Conservation (phyloP, 2,797 vertebrate species). For the Silurus lanzhouensis region DNA sequence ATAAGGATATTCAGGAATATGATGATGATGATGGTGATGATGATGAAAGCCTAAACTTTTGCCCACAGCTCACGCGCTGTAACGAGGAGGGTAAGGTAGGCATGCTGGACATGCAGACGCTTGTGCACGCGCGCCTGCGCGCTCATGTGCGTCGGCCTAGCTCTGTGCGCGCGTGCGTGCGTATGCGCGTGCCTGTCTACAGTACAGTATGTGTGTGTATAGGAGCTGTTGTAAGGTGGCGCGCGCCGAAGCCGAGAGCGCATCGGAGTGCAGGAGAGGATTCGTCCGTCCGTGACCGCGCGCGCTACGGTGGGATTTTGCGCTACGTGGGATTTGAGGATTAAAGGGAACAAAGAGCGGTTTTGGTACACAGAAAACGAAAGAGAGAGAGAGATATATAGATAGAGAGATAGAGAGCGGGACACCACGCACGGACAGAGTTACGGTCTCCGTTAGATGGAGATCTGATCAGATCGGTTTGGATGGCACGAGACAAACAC, state of each 20-base stretch:
- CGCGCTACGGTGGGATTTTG: slow-evolving; percentile 10
- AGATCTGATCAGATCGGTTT: slow-evolving; percentile 6
- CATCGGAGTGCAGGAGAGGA: slow-evolving; percentile 1
- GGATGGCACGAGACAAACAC: slow-evolving; percentile 1
- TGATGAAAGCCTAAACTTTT: not conserved
- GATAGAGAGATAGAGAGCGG: slow-evolving; percentile 9
- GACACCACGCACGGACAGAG: slow-evolving; percentile 10
- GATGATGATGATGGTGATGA: not conserved
- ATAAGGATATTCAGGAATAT: too few species aligned
- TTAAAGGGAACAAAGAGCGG: slow-evolving; percentile 14
- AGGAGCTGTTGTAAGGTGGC: not conserved
- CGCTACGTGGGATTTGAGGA: not conserved
- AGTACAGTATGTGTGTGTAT: not conserved
- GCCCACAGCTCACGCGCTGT: too few species aligned
- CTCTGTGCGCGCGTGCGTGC: not conserved
- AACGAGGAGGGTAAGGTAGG: not conserved
- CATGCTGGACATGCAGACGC: not conserved
- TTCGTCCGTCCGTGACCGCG: not conserved
- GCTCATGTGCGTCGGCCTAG: not conserved
- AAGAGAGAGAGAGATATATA: not conserved
- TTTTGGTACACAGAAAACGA: not conserved
- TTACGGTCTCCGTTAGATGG: not conserved
- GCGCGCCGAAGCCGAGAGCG: slow-evolving; percentile 21
- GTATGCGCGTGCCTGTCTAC: not conserved
- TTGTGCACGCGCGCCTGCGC: not conserved